These are phyloP conservation scores for Aproaerema taeniolella DNA, from an alignment of 2,888 invertebrate genomes.

Conservation along the genomic window DNA sequence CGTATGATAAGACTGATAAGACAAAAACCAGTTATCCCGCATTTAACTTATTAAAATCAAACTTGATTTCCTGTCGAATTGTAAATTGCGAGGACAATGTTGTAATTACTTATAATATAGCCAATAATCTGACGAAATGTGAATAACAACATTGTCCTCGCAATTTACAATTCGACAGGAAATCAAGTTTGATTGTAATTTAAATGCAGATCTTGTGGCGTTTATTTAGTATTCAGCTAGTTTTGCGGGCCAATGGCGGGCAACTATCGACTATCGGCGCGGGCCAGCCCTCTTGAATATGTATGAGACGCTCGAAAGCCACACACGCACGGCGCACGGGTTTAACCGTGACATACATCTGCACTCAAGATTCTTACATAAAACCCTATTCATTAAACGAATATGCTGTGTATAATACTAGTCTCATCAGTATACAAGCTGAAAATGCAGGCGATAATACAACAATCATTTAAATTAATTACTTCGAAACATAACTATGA, in stretches of 20 bases:
- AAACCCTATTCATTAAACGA: slow-evolving; percentile 15
- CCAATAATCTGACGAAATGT: no score
- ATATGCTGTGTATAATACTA: slow-evolving; percentile 1
- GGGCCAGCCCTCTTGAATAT: slow-evolving; percentile 59
- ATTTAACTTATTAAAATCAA: slow-evolving; percentile 57
- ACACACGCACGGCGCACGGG: slow-evolving; percentile 48
- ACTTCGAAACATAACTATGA: no score
- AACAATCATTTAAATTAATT: slow-evolving; percentile 13
- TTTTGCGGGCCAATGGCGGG: slow-evolving; percentile 60
- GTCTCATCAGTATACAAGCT: slow-evolving; percentile 4
- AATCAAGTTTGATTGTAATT: slow-evolving; percentile 54
- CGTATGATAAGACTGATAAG: no score
- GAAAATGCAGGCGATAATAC: slow-evolving; percentile 24
- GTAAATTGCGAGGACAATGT: no score
- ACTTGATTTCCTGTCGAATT: slow-evolving; percentile 51
- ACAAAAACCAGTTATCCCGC: slow-evolving; percentile 51
- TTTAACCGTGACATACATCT: slow-evolving; percentile 68
- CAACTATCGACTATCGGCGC: slow-evolving; percentile 42
- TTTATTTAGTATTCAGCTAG: slow-evolving; percentile 62
- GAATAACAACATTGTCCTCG: no score
- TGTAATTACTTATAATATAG: no score
- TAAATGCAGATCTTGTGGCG: slow-evolving; percentile 58
- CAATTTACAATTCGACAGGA: slow-evolving; percentile 44
- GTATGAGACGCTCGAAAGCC: slow-evolving; percentile 53
- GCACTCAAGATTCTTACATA: slow-evolving; percentile 14